Base-by-base conservation (phyloP, 2,888 invertebrate genomes). In the Drosophila neonasuta region DNA sequence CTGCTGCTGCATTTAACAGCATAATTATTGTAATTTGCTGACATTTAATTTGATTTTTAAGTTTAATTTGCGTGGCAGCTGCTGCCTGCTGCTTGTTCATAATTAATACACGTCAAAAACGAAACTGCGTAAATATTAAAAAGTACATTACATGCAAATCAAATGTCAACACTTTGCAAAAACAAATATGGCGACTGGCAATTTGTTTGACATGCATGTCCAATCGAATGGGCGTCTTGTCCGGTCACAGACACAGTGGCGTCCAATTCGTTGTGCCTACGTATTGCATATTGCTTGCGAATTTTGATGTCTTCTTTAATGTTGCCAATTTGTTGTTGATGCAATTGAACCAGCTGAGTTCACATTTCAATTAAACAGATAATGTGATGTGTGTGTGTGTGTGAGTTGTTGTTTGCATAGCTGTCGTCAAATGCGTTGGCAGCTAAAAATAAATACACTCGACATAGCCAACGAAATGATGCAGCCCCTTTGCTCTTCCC, bases 1-100 rank as follows among this genome's bases (percentile, higher is more conserved):
- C 50, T 36, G 71, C 50, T 36, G 36, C n/a, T 64, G 75, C 77
- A 68, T 70, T 82, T 62, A 87, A 79, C 86, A 61, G 68, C 86
- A 73, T 81, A 81, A 81, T 80, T 87, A 85, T 77, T 74, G 66
- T 79, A 82, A 86, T 87, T 73, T 80, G 80, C 68, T 87, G 81
- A 87, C 87, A 82, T 82, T 86, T 82, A 74, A 87, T 82, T 86
- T 86, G 87, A 82, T 86, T 87, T 82, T 80, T 57, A 79, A 82
- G 82, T 76, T 72, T 86, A 88, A 84, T 88, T 84, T 72, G 69
- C 62, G 52, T 64, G 76, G 72, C 83, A 84, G 83, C 88, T 88
- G 85, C 57, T 65, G 76, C 15, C 49, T 60, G 68, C 58, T 59
- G 69, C 76, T 62, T 80, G 81, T 81, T 69, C 51, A 65, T 79